Base-by-base conservation (phyloP, 2,113 vertebrate species). In the Ondatra zibethicus region DNA sequence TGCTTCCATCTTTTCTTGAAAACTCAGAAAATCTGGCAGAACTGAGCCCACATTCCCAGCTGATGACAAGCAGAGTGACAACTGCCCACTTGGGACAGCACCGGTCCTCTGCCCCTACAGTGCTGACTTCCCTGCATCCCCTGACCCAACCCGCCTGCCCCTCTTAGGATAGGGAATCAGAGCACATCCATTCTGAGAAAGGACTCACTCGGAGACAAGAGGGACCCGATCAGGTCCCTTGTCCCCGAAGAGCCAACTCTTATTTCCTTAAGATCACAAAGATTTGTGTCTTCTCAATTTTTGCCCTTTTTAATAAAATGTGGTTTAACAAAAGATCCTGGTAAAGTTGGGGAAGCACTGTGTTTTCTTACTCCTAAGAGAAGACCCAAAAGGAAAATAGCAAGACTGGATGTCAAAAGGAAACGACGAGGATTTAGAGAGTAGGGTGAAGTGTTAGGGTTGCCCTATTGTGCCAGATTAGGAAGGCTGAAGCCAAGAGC, bases 21-120 rank as follows among this genome's bases (percentile, higher is more conserved):
- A 97, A 97, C 70, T 91, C 85, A 91, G 92, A 94, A 95, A 95
- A 97, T 92, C 81, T 94, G 92, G 96, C 65, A 77, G 82, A 92
- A 93, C 50, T 7, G 61, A 88, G 88, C 50, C 31, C 52, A 86
- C 92, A 86, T 93, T 92, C 92, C 72, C 52, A 11, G 72, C 39
- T 82, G 77, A 84, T 87, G 94, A 91, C 36, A 93, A 78, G 86
- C 25, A 77, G 52, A 82, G 42, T 6, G 82, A 78, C 65, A 84
- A 84, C 19, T 87, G 63, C 76, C 80, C 84, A 65, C 65, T 50
- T 81, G 36, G 84, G 89, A 70, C 27, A 89, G 33, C 21, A 1
- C 50, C 0, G 39, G 77, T 61, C 61, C 42, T 81, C 7, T 5
- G n/a, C 21, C 36, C 21, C 55, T 39, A 11, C 76, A 8, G 11